Evolutionary conservation across 1,140 invertebrate genomes (phyloP), one percentile per base, ranked within the genome.

Genomic region (Trichonephila clavata): DNA sequence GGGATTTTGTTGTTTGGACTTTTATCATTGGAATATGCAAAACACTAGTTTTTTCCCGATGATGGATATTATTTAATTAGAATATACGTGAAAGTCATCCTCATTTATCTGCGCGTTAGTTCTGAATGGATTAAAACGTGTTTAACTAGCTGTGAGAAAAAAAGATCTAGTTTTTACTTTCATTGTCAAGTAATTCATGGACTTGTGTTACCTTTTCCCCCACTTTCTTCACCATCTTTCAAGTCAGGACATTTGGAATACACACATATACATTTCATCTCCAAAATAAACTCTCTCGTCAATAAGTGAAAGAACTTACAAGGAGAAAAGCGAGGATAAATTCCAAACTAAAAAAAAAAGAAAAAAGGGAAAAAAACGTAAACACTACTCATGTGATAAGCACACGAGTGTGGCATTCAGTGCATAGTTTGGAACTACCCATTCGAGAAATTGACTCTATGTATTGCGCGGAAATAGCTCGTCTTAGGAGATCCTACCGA

Each of bases 381-480:
- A 88, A 71, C 86, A 88, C 27, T 39, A 65, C 24, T 61, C 61
- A 14, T 57, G 24, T 27, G 24, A 61, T 86, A 32, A 21, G 20
- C 59, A n/a, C 24, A 61, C 50, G 24, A 61, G 84, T 13, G 20
- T 61, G 18, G 84, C 59, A 86, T 32, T 32, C 84, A 71, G 5
- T 91, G 90, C 80, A 81, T 90, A 90, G 43, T 91, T 91, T n/a
- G 32, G 27, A 91, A 21, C 32, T 91, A 91, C 57, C 80, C 90
- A 91, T 83, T 91, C 90, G 90, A 81, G 60, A 91, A 91, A 91
- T 91, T 91, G 90, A 83, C 90, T 91, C 43, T 81, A 91, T 83
- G 32, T 57, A 63, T 61, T 7, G 71, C n/a, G 59, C 80, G 88
- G 88, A 90, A 90, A 90, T 63, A 90, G 80, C 39, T 80, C 50